Base-by-base conservation (phyloP, 2,888 invertebrate species). In the Erebia ligea region DNA sequence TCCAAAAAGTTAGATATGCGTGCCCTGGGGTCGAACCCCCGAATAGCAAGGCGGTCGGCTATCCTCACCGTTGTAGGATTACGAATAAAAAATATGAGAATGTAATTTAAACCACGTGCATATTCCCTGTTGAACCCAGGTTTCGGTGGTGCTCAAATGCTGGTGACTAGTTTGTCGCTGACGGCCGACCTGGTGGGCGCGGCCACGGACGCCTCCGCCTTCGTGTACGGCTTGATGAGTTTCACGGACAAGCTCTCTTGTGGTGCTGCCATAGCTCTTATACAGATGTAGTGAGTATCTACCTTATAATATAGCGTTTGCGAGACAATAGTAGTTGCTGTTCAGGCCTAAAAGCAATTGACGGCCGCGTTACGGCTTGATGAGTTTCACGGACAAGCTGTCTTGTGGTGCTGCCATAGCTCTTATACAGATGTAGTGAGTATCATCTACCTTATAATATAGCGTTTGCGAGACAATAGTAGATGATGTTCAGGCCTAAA, bases 211-310 rank as follows among this genome's bases (percentile, higher is more conserved):
- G 97, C 96, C 75, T 97, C 98, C 5, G 98, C 98, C 25, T 98
- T 98, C 87, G 97, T 98, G 1, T 98, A 98, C 84, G 98, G 98
- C 6, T 95, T 97, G 15, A 98, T 98, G 97, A 98, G 98, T 86
- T 98, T 98, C 83, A 94, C 96, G 11, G 98, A 98, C 89, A 99
- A 98, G 89, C 90, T 98, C 9, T 95, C 97, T 0, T 98, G 98
- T 89, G 98, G 98, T 9, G 76, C 97, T 15, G 97, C 96, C 59
- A 97, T 98, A 67, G 95, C 97, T 73, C 77, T 96, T 6, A 97
- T 98, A 80, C 98, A 98, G 86, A 94, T 95, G 80, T 93, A 96
- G 94, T 97, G 86, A 94, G 95, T 94, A 65, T 40, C 50, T 25
- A 6, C 4, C 4, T 4, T 4, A 0, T 25, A 25, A 25, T 25